Base-by-base conservation (phyloP, 2,888 invertebrate genomes). In the Lasius fuliginosus region DNA sequence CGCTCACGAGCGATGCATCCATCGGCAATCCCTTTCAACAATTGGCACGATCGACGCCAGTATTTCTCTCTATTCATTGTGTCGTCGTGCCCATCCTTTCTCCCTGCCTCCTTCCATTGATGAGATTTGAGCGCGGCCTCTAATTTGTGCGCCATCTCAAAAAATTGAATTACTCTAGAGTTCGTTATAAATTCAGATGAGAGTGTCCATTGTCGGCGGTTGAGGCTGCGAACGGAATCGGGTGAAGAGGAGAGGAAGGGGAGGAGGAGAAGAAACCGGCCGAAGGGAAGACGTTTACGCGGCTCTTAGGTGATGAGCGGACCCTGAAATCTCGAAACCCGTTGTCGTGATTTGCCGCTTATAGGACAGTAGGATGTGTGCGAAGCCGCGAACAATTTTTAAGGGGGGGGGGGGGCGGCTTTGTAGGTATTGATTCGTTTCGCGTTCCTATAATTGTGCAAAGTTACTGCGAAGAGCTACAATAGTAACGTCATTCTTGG, bases 121-220 rank as follows among this genome's bases (percentile, higher is more conserved):
- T 67, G 15, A 56, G 36, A 18, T 75, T 58, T 65, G 74, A n/a
- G 79, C 33, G 56, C 75, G 56, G 65, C 60, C 83, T 84, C 87
- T 86, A 85, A 88, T 87, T 85, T 85, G 64, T 85, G 75, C 60
- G 42, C 83, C 76, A 73, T 42, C 27, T 36, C 65, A 79, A 85
- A 84, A 85, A 74, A 89, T 88, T 85, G 84, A 88, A 88, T 86
- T 84, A 82, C 84, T n/a, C 53, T 83, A 79, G 84, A 82, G n/a
- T 85, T 88, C 82, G 82, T 87, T 88, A 87, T 85, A 90, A 89
- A 89, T 89, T 88, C 88, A 85, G 77, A 87, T 87, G 86, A 87
- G 30, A 18, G 84, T 83, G 18, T 42, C 90, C 69, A 91, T 89
- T 88, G 87, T 58, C 65, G 33, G 81, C 65, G 27, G 81, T 82